Conservation (phyloP, 2,888 invertebrate species). For the Ennomos quercinarius region DNA sequence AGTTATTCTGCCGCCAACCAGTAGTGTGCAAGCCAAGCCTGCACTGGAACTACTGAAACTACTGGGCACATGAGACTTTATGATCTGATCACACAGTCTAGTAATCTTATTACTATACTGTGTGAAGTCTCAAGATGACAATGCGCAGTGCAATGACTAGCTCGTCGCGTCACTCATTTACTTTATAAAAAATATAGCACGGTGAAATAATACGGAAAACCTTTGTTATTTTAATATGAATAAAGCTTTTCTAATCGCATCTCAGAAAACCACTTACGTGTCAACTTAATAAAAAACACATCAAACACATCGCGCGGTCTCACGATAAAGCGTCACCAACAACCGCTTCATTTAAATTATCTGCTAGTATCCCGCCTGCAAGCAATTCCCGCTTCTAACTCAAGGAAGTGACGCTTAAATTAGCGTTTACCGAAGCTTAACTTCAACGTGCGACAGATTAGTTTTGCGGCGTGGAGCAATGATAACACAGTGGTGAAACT, state of each 20-base stretch:
- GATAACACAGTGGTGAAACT: conserved; percentile 16
- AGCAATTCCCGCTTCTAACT: conserved; percentile 28
- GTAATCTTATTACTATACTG: no score
- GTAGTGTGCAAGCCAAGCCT: no score
- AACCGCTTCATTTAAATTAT: conserved; percentile 45
- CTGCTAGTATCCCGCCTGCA: conserved; percentile 29
- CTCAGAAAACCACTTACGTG: conserved; percentile 22
- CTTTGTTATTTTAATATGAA: neutral
- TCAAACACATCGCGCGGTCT: conserved; percentile 34
- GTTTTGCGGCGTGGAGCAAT: conserved; percentile 34
- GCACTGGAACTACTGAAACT: no score
- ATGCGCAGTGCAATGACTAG: no score
- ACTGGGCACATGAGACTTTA: no score
- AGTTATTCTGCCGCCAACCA: no score
- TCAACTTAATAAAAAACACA: conserved; percentile 33
- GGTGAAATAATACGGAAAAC: neutral
- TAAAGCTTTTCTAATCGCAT: conserved; percentile 1
- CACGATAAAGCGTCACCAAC: conserved; percentile 31
- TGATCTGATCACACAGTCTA: no score
- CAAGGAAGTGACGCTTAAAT: conserved; percentile 28
- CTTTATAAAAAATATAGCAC: no score
- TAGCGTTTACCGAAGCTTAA: conserved; percentile 29
- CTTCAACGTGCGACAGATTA: conserved; percentile 42
- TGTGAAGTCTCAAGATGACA: no score
- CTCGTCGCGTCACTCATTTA: no score